Percentiles rank a stretch among this genome's conserved stretches.
phyloP scores from a whole-genome alignment of 2,797 vertebrate genomes.

The Apodemus agrarius region DNA sequence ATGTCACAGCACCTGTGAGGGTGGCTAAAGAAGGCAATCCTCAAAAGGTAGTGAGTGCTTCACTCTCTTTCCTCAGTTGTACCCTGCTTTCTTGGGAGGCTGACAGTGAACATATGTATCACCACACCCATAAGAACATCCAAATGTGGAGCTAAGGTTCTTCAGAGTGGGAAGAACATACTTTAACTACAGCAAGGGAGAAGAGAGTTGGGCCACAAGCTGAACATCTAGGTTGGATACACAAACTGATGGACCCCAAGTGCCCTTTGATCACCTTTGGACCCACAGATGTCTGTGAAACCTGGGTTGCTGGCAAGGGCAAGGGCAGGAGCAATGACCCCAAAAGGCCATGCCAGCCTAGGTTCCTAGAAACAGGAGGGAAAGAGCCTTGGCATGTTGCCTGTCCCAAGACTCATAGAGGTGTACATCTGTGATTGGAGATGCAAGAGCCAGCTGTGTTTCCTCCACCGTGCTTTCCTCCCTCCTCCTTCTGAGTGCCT shows the following conservation, averaged over 20 bases:
- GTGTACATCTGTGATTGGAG: conserved; percentile 32
- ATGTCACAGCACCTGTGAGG: conserved; percentile 66
- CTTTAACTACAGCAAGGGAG: neutral
- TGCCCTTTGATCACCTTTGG: neutral
- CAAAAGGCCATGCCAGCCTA: neutral
- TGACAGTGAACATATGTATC: neutral
- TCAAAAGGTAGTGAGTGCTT: neutral
- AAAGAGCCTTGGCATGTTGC: conserved; percentile 41
- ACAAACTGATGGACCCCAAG: neutral
- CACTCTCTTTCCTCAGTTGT: neutral
- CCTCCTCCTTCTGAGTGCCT: conserved; percentile 45
- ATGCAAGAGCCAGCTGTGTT: conserved; percentile 61
- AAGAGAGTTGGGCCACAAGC: neutral
- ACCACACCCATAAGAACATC: neutral
- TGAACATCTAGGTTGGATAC: neutral
- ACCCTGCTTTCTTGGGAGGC: neutral
- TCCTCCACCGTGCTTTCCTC: conserved; percentile 28
- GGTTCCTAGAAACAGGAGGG: neutral
- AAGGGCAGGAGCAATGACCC: neutral
- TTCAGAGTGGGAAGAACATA: neutral
- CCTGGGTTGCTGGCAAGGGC: neutral
- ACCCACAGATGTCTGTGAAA: neutral
- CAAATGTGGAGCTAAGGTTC: neutral
- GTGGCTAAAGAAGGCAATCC: conserved; percentile 51
- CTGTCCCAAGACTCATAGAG: conserved; percentile 38